Base-by-base conservation (phyloP, 2,797 vertebrate species). In the Setipinna tenuifilis region DNA sequence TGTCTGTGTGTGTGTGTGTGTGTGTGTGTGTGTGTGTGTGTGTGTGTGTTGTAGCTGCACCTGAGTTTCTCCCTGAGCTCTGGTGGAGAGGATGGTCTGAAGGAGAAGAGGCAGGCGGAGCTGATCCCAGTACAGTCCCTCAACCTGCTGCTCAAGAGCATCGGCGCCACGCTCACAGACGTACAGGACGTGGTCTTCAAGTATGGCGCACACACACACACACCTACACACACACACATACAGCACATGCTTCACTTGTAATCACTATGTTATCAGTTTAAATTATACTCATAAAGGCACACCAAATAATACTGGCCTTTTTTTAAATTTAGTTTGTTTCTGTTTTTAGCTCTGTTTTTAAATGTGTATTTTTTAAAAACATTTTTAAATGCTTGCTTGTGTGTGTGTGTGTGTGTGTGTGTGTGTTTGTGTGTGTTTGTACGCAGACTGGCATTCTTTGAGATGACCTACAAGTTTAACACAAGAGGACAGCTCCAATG, bases 141-240 rank as follows among this genome's bases (percentile, higher is more conserved):
- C 68, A 97, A 99, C 91, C 94, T 99, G 87, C 92, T 99, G 89
- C 95, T 99, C 82, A 98, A 99, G 95, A 99, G 98, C 83, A 99
- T 99, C 81, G 97, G 98, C 21, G 98, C 98, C n/a, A 98, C 97
- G 0, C 97, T 99, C 62, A 99, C 98, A 7, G 98, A 99, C 4
- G 97, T 96, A 10, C 98, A 99, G 93, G 98, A 99, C 85, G 94
- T 99, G 41, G 96, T 99, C 88, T 98, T 99, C 90, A 99, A 99
- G 98, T 99, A 98, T 0, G 95, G 59, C 80, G 3, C 10, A 0
- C 86, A 82, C 25, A 59, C 65, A 83, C 68, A 75, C 31, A 68
- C 65, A 68, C 62, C 28, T 23, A 71, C 65, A 71, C 65, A 21
- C 58, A 59, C 58, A 21, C 58, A 59, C 58, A 59, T 6, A 59